A percentile compares a stretch with the other conserved stretches of the same genome.
phyloP scores from a whole-genome alignment of 2,888 invertebrate species.

The Eristalis tenax region DNA sequence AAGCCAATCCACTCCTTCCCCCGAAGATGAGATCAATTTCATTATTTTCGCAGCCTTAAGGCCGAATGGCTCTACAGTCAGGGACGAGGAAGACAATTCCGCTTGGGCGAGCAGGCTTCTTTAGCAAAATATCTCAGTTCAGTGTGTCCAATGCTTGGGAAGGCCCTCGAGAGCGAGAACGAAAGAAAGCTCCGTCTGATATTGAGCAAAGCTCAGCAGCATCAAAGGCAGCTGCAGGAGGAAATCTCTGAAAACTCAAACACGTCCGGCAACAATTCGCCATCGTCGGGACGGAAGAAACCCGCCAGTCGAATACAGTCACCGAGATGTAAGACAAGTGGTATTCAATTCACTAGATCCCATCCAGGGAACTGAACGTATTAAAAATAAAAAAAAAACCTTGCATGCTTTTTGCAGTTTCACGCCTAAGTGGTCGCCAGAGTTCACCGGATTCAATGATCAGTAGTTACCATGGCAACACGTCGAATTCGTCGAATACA shows the following conservation, averaged over 20 bases:
- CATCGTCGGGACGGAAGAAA: conserved; percentile 79
- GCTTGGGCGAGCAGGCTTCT: conserved; percentile 91
- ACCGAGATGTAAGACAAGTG: conserved; percentile 78
- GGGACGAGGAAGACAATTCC: conserved; percentile 94
- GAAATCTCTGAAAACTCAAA: conserved; percentile 83
- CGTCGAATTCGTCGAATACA: conserved; percentile 75
- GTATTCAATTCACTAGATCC: background rate
- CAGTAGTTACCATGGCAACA: conserved; percentile 86
- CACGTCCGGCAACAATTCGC: conserved; percentile 80
- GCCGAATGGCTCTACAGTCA: conserved; percentile 98
- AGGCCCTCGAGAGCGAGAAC: conserved; percentile 91
- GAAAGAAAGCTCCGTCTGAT: conserved; percentile 93
- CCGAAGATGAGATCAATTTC: background rate
- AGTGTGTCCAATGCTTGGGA: conserved; percentile 92
- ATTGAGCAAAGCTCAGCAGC: conserved; percentile 94
- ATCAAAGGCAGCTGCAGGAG: conserved; percentile 91
- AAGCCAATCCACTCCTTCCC: background rate
- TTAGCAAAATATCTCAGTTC: conserved; percentile 91
- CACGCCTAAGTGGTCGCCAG: conserved; percentile 80
- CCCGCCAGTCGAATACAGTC: conserved; percentile 81
- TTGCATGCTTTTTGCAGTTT: conserved; percentile 76
- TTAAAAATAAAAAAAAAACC: background rate
- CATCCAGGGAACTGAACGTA: background rate
- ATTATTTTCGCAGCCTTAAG: conserved; percentile 85
- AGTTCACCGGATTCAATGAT: conserved; percentile 89